Conservation (phyloP, 2,888 invertebrate species). For the Andrena haemorrhoa region DNA sequence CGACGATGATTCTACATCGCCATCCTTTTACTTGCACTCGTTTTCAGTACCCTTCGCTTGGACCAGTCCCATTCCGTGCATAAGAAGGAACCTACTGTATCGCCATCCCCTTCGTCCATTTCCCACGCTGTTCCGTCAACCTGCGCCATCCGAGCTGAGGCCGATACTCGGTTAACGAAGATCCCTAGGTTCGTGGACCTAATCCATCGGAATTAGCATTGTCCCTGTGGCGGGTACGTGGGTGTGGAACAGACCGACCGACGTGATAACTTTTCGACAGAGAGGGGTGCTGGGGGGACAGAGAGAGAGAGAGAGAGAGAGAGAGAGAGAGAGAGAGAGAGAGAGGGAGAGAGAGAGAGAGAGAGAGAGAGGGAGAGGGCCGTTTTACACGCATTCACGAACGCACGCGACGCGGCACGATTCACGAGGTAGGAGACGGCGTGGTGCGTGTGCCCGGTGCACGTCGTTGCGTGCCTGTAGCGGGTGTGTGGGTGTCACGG, state of each 20-base stretch:
- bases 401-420: conserved; percentile 71
- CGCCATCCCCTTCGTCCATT: background rate
- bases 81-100: no score
- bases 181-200: conserved; percentile 43
- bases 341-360: background rate
- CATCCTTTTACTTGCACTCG: no score
- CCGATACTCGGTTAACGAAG: conserved; percentile 36
- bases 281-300: background rate
- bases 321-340: conserved; percentile 5
- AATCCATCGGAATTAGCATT: conserved; percentile 70
- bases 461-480: conserved; percentile 66
- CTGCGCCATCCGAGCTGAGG: conserved; percentile 4
- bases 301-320: background rate
- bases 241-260: conserved; percentile 58
- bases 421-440: conserved; percentile 57
- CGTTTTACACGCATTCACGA: conserved; percentile 70
- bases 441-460: conserved; percentile 64
- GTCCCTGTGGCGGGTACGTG: conserved; percentile 55
- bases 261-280: conserved; percentile 63
- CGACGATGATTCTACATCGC: no score
- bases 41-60: no score
- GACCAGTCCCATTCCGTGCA: no score
- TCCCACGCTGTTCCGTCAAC: background rate
- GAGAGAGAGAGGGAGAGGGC: conserved; percentile 22
- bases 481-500: conserved; percentile 79